Evolutionary conservation across 2,113 vertebrate genomes (phyloP).

Genomic region (Empidonax alnorum): DNA sequence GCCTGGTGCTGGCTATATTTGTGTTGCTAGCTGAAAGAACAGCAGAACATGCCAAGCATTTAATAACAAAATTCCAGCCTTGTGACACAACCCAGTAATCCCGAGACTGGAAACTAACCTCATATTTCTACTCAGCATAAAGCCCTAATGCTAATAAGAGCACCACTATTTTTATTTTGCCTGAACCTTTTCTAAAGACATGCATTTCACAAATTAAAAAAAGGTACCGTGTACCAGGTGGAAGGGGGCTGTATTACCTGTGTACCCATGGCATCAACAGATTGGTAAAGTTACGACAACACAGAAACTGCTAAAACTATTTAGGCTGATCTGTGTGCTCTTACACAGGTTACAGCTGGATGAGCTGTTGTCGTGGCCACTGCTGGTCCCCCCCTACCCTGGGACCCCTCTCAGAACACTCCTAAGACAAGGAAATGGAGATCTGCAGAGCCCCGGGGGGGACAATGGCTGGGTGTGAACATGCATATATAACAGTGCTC

Average conservation of each 20-base stretch:
- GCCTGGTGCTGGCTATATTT: slow-evolving; percentile 1
- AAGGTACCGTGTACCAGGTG: not conserved
- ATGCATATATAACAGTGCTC: not conserved
- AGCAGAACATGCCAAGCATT: slow-evolving; percentile 52
- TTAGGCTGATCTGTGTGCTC: not conserved
- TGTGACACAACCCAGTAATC: slow-evolving; percentile 59
- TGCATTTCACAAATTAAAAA: not conserved
- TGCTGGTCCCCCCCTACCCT: not conserved
- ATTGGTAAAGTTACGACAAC: not conserved
- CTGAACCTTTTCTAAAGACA: not conserved
- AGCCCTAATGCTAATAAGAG: not conserved
- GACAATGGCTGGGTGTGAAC: not conserved
- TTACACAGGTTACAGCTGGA: not conserved
- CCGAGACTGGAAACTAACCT: slow-evolving; percentile 22
- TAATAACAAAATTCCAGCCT: slow-evolving; percentile 69
- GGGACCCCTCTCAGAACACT: not conserved
- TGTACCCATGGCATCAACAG: not conserved
- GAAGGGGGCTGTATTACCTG: not conserved
- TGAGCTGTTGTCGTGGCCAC: not conserved
- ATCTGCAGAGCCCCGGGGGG: not conserved
- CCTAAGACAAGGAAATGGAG: not conserved
- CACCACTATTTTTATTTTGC: not conserved
- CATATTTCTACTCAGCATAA: slow-evolving; percentile 31
- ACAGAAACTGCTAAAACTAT: not conserved
- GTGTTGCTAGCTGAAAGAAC: slow-evolving; percentile 56